Conservation (phyloP, 2,888 invertebrate species). For the Polylopha cassiicola region DNA sequence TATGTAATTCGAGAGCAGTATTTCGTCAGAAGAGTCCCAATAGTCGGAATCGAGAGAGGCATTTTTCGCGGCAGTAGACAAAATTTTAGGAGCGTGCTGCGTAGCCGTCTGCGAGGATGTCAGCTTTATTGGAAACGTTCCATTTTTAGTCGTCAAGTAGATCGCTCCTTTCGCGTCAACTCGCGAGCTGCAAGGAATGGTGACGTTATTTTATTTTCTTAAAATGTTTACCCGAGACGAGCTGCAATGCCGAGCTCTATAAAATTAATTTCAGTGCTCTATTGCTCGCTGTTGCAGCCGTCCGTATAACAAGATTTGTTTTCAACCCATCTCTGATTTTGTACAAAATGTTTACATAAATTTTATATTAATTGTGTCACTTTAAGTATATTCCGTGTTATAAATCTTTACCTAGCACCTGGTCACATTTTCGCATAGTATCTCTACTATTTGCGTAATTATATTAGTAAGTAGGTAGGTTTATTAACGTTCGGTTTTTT, state of each 20-base stretch:
- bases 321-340: too few relatives aligned
- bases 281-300: conserved; percentile 10
- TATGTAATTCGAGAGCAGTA: conserved; percentile 54
- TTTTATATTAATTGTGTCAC: too few relatives aligned
- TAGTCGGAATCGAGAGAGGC: conserved; percentile 45
- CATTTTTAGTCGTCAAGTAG: conserved; percentile 73
- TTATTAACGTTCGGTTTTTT: too few relatives aligned
- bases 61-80: conserved; percentile 57
- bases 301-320: conserved; percentile 18
- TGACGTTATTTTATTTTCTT: conserved; percentile 25
- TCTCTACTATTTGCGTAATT: too few relatives aligned
- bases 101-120: conserved; percentile 52
- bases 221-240: conserved; percentile 13
- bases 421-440: too few relatives aligned
- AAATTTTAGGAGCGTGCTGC: conserved; percentile 54
- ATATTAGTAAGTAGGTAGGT: too few relatives aligned
- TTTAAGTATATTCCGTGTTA: too few relatives aligned
- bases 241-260: conserved; percentile 15
- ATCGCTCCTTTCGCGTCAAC: conserved; percentile 66
- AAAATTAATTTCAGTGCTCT: conserved; percentile 11
- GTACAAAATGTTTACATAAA: too few relatives aligned
- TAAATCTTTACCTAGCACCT: too few relatives aligned
- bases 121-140: conserved; percentile 72
- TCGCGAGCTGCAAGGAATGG: conserved; percentile 44
- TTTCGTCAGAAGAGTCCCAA: conserved; percentile 50